These are phyloP conservation scores for Leucosticte australis DNA, from an alignment of 2,113 vertebrate genomes.

Conservation along the genomic window DNA sequence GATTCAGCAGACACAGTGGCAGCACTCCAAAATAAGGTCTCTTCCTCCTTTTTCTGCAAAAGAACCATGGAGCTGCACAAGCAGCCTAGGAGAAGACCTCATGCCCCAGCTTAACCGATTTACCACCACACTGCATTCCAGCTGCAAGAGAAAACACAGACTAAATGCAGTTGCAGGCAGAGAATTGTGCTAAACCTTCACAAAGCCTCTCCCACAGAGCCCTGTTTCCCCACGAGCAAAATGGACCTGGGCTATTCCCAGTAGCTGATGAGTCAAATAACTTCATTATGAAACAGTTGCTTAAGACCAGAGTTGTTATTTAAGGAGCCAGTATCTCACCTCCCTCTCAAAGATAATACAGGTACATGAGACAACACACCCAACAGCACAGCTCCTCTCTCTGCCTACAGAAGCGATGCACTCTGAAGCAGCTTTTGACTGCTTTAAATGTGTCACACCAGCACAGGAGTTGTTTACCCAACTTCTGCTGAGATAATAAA, in stretches of 20 bases:
- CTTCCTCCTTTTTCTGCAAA: background rate
- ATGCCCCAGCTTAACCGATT: background rate
- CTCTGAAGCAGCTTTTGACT: background rate
- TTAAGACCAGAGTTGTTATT: slow-evolving; percentile 13
- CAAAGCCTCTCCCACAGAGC: background rate
- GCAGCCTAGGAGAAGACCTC: background rate
- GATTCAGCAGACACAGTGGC: background rate
- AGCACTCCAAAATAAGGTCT: background rate
- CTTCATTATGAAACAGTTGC: background rate
- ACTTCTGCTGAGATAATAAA: background rate
- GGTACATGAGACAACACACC: background rate
- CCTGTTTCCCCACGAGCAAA: background rate
- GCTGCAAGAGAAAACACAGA: background rate
- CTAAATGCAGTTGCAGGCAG: background rate
- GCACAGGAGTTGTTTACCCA: background rate
- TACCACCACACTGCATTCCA: background rate
- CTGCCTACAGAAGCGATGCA: background rate
- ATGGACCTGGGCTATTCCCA: slow-evolving; percentile 9
- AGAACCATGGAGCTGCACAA: background rate
- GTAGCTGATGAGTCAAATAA: slow-evolving; percentile 38
- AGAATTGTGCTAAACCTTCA: background rate
- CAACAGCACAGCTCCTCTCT: background rate
- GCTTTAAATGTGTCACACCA: background rate
- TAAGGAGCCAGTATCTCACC: background rate
- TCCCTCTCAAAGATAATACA: background rate